Evolutionary conservation across 2,888 invertebrate genomes (phyloP).

Genomic region (Diadegma fenestrale): DNA sequence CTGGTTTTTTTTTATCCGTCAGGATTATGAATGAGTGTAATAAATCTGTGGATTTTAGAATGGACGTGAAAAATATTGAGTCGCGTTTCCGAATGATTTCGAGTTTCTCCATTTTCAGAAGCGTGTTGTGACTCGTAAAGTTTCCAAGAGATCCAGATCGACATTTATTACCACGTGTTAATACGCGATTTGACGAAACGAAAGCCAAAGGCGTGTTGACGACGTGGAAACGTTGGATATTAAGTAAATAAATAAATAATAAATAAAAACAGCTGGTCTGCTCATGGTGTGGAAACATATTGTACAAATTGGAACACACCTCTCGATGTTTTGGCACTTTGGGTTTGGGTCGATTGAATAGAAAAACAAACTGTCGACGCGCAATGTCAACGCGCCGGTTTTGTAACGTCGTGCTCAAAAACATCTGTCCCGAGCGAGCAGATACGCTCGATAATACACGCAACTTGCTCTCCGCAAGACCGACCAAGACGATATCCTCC

Average conservation of each 20-base stretch:
- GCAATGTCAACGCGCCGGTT: constrained; percentile 64
- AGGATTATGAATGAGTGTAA: not conserved
- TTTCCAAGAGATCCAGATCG: not conserved
- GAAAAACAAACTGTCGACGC: constrained; percentile 39
- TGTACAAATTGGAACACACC: not conserved
- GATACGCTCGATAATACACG: constrained; percentile 62
- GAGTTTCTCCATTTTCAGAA: not conserved
- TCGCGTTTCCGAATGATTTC: not conserved
- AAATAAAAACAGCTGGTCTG: not conserved
- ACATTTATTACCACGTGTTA: not conserved
- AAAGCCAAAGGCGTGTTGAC: not conserved
- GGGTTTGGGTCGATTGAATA: not conserved
- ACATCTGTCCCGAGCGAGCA: constrained; percentile 44
- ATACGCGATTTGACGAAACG: not conserved
- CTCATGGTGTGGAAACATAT: not conserved
- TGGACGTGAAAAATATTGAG: not conserved
- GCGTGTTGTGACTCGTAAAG: not conserved
- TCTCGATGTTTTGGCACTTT: too few relatives aligned
- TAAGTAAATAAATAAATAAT: not conserved
- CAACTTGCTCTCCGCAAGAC: not conserved
- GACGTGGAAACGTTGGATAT: not conserved
- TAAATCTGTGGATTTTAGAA: constrained; percentile 12
- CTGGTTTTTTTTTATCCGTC: not conserved
- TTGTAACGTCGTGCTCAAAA: constrained; percentile 62
- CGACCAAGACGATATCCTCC: constrained; percentile 13